Evolutionary conservation across 2,888 invertebrate species (phyloP).

Genomic region (Drosophila putrida): DNA sequence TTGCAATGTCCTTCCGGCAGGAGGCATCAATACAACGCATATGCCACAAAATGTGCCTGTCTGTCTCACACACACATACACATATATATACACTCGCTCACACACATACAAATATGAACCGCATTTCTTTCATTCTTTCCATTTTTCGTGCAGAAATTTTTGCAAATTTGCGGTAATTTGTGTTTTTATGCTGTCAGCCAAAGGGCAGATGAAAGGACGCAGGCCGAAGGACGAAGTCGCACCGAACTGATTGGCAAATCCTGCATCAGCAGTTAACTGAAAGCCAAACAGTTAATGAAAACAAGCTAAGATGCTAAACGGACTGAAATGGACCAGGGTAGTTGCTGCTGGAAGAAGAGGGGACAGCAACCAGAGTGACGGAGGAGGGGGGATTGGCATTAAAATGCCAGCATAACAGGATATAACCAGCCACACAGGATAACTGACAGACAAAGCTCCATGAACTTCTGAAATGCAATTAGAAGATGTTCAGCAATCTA

Average conservation of each 20-base stretch:
- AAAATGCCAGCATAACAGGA: constrained; percentile 56
- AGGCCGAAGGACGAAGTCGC: constrained; percentile 5
- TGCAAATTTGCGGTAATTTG: constrained; percentile 74
- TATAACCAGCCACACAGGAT: constrained; percentile 36
- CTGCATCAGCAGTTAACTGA: constrained; percentile 75
- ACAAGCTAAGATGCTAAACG: constrained; percentile 32
- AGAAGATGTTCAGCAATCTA: constrained; percentile 31
- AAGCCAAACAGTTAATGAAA: constrained; percentile 67
- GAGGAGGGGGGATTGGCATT: constrained; percentile 21
- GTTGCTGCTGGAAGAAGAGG: not conserved
- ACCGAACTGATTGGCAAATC: constrained; percentile 72
- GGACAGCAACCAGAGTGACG: not conserved
- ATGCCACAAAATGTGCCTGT: constrained; percentile 51
- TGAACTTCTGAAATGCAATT: constrained; percentile 53
- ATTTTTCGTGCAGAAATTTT: constrained; percentile 48
- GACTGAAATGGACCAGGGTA: constrained; percentile 12
- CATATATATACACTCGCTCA: constrained; percentile 4
- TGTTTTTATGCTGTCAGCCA: constrained; percentile 45
- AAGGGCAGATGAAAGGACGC: not conserved
- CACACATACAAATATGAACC: constrained; percentile 4
- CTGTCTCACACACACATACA: constrained; percentile 29
- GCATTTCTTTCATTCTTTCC: constrained; percentile 24
- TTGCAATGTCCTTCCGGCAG: constrained; percentile 78
- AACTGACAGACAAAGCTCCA: constrained; percentile 48
- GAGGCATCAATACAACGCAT: constrained; percentile 60